These are phyloP conservation scores for Sciurus vulgaris DNA, from an alignment of 2,797 vertebrate genomes.

Conservation along the genomic window DNA sequence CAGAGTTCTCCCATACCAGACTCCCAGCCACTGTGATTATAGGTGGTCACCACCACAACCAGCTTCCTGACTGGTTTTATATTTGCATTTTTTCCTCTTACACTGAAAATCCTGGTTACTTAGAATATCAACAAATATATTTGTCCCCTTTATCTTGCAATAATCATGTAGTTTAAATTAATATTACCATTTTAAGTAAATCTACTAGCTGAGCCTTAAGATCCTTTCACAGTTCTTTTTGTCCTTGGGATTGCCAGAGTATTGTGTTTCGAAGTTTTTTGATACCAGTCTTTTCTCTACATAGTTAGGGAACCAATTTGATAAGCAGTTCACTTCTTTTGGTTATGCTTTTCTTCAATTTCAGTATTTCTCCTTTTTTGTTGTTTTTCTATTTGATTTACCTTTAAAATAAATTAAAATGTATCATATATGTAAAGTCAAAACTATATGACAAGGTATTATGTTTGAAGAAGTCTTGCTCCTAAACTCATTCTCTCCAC, in stretches of 20 bases:
- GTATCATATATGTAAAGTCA: neutral
- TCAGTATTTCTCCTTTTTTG: neutral
- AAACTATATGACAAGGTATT: neutral
- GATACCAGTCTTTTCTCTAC: neutral
- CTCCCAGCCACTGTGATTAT: too few relatives aligned
- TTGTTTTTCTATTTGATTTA: neutral
- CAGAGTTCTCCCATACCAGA: too few relatives aligned
- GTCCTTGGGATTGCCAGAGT: neutral
- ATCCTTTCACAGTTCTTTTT: neutral
- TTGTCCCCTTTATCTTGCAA: neutral
- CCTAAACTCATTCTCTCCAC: neutral
- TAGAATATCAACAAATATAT: neutral
- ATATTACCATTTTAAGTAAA: neutral
- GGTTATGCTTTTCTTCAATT: neutral
- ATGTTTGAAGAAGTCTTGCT: constrained; percentile 8
- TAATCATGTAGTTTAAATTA: neutral
- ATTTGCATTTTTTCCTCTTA: neutral
- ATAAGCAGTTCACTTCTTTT: neutral
- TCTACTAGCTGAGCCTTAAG: neutral
- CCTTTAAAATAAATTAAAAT: neutral
- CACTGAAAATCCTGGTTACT: constrained; percentile 43
- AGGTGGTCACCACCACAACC: too few relatives aligned
- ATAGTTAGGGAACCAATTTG: neutral
- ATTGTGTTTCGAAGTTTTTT: neutral
- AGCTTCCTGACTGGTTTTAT: neutral